These are phyloP conservation scores for Chironomus tentans DNA, from an alignment of 2,888 invertebrate species.

Conservation along the genomic window DNA sequence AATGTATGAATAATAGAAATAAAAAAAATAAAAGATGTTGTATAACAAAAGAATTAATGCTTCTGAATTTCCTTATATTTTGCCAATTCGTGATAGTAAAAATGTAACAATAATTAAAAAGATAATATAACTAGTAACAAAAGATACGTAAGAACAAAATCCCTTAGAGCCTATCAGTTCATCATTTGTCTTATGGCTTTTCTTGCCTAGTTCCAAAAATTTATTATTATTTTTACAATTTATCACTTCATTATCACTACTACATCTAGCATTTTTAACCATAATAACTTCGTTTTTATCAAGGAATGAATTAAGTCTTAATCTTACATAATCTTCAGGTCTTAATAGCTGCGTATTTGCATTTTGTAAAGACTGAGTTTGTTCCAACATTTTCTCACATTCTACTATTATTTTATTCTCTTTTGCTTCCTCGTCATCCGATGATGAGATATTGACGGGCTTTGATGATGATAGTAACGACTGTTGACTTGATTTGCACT, in stretches of 20 bases:
- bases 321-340: conserved; percentile 43
- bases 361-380: conserved; percentile 38
- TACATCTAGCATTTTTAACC: conserved; percentile 17
- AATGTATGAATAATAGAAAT: neutral
- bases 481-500: conserved; percentile 37
- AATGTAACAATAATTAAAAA: conserved; percentile 26
- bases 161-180: neutral
- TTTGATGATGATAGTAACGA: conserved; percentile 41
- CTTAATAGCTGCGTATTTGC: conserved; percentile 36
- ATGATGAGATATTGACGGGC: conserved; percentile 35
- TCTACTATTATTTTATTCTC: conserved; percentile 37
- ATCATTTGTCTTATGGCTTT: neutral
- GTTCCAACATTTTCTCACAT: conserved; percentile 39
- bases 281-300: conserved; percentile 6
- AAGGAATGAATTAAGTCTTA: conserved; percentile 17
- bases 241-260: neutral
- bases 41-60: neutral
- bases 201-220: neutral
- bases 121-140: conserved; percentile 17
- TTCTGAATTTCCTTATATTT: conserved; percentile 16
- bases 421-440: conserved; percentile 39
- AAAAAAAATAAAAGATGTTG: neutral
- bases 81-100: conserved; percentile 18
- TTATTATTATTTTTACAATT: neutral
- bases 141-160: conserved; percentile 14